Conservation (phyloP, 2,888 invertebrate species). For the Drosophila neotestacea region DNA sequence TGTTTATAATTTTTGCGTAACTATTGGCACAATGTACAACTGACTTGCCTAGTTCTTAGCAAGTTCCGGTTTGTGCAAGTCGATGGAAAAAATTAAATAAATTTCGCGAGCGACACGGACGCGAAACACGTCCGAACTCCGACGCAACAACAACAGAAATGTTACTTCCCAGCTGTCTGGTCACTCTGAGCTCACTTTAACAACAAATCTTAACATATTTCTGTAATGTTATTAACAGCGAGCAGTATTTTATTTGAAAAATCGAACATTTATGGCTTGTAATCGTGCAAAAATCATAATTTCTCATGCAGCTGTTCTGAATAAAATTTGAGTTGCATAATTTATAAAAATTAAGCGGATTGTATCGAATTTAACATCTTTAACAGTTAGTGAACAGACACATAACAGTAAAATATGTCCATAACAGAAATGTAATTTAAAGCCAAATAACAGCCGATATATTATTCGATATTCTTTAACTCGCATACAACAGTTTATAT, state of each 20-base stretch:
- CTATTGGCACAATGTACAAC: constrained; percentile 56
- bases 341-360: not conserved
- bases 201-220: constrained; percentile 19
- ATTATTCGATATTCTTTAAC: constrained; percentile 2
- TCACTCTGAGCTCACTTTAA: constrained; percentile 31
- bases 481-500: not conserved
- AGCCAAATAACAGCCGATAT: not conserved
- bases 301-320: not conserved
- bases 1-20: constrained; percentile 51
- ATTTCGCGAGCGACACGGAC: constrained; percentile 59
- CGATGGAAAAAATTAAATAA: constrained; percentile 62
- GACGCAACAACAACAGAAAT: constrained; percentile 62
- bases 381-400: not conserved
- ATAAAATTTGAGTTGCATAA: not conserved
- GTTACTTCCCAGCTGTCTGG: constrained; percentile 49
- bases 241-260: not conserved
- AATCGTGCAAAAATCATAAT: not conserved
- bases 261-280: not conserved
- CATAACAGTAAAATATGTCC: not conserved
- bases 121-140: constrained; percentile 54
- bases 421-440: not conserved
- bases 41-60: constrained; percentile 59
- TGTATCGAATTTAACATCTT: not conserved
- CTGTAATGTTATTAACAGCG: constrained; percentile 13
- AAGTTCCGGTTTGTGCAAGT: constrained; percentile 77